Evolutionary conservation across 2,113 vertebrate species (phyloP), one percentile per base, ranked within the genome.

Genomic region (Megaceryle torquata): DNA sequence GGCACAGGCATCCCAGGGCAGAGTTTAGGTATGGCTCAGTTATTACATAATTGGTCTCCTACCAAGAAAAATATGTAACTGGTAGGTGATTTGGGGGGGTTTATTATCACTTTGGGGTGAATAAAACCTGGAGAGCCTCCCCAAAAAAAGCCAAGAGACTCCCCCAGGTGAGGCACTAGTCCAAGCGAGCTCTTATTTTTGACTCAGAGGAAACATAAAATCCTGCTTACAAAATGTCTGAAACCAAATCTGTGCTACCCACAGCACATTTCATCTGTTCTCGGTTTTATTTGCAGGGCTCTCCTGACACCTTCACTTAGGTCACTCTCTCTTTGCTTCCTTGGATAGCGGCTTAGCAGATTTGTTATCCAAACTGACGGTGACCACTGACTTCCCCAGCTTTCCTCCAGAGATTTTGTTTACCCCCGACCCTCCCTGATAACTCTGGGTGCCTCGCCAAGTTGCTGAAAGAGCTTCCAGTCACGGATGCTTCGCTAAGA

Each of bases 381-480:
- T 77, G 46, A 50, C 64, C 26, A 59, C 37, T 50, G 64, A n/a
- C 24, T 50, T 50, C 20, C 18, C 6, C 43, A 53, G 39, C n/a
- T 61, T 77, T 46, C 28, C 31, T 65, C 59, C 39, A 24, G 17
- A 18, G n/a, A n/a, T 57, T 68, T 44, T 48, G 41, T 48, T 72
- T 72, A 81, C 13, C 26, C 33, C 56, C 0, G 0, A 33, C 21
- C 20, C 24, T 10, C 31, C 22, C 60, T 2, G 7, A 10, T n/a
- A 72, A 20, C 17, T 61, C 57, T 43, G 15, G 16, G 17, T 83
- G 57, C 39, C 11, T 72, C 72, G 46, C 29, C 54, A 71, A 46
- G 41, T 18, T 61, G 53, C 25, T 56, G 75, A 51, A 71, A 51
- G 41, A 56, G 26, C 10, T 65, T 50, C 51, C 29, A 81, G 7